Evolutionary conservation across 2,888 invertebrate genomes (phyloP).

Genomic region (Myopa tessellatipennis): DNA sequence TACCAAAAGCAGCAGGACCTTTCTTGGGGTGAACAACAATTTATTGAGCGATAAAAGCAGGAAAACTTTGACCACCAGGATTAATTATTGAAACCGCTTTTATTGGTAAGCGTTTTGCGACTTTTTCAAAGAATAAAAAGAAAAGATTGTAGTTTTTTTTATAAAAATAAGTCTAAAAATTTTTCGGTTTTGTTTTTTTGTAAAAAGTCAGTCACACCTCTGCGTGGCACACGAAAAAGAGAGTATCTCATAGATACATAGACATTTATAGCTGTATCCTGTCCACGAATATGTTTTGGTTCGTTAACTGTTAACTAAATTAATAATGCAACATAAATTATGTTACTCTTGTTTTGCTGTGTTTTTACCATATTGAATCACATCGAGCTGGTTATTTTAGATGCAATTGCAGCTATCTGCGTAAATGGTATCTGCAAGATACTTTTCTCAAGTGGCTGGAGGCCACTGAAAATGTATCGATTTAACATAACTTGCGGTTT

Average conservation of each 20-base stretch:
- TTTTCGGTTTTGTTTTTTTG: too few relatives aligned
- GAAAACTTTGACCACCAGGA: not conserved
- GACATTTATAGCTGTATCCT: too few relatives aligned
- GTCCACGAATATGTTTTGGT: constrained; percentile 17
- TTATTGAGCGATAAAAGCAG: not conserved
- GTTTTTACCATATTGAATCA: not conserved
- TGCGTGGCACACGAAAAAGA: not conserved
- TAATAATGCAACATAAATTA: constrained; percentile 6
- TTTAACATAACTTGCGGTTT: constrained; percentile 25
- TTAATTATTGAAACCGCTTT: not conserved
- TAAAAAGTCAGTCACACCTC: not conserved
- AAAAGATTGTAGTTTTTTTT: too few relatives aligned
- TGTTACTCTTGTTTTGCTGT: not conserved
- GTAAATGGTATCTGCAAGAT: constrained; percentile 21
- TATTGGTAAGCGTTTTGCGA: not conserved
- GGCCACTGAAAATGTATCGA: constrained; percentile 27
- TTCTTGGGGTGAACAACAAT: not conserved
- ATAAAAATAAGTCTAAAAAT: not conserved
- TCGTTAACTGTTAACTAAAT: constrained; percentile 22
- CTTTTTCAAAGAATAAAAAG: too few relatives aligned
- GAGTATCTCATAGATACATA: not conserved
- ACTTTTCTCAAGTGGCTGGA: not conserved
- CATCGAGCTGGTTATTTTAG: not conserved
- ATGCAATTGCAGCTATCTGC: not conserved
- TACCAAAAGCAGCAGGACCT: not conserved